Evolutionary conservation across 2,797 vertebrate genomes (phyloP), one percentile per base, ranked within the genome.

Genomic region (Leontocebus nigricollis): DNA sequence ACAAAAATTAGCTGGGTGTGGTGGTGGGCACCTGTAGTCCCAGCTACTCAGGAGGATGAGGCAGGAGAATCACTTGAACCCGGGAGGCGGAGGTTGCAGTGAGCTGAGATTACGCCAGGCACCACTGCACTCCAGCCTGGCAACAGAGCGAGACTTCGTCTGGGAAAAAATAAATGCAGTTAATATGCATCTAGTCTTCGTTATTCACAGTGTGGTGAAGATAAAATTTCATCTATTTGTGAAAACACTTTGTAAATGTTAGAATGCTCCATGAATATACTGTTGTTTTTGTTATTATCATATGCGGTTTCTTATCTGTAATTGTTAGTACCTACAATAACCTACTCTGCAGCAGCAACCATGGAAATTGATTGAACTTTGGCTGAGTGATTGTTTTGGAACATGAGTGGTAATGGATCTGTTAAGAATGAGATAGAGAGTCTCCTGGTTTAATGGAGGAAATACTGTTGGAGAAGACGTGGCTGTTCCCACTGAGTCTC

Each of bases 171-270:
- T 27, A 61, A 12, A 26, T 61, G 15, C n/a, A 39, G 15, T 26
- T 36, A 79, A n/a, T 30, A 75, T 1, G 6, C 73, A 30, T 86
- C 36, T 67, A 70, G 26, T 77, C 27, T 93, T 15, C 41, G 30
- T 50, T 57, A 4, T 81, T 48, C 13, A 46, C 30, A 70, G 73
- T 46, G 57, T 24, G 70, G 33, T 19, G 30, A 91, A 89, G 59
- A 72, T 75, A 75, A 95, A 61, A 39, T 70, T 26, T 12, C 61
- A 76, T 44, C 13, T 5, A 0, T 59, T 83, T 85, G 33, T 76
- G 86, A 92, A 88, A 85, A 79, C 5, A 26, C 20, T 64, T 92
- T 61, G 15, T 22, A 90, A 93, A 59, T 80, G n/a, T 10, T 46
- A 41, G 88, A 72, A 33, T 57, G 5, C 3, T 33, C 14, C 7